These are phyloP conservation scores for Kryptopterus vitreolus DNA, from an alignment of 2,797 vertebrate species.

Conservation along the genomic window DNA sequence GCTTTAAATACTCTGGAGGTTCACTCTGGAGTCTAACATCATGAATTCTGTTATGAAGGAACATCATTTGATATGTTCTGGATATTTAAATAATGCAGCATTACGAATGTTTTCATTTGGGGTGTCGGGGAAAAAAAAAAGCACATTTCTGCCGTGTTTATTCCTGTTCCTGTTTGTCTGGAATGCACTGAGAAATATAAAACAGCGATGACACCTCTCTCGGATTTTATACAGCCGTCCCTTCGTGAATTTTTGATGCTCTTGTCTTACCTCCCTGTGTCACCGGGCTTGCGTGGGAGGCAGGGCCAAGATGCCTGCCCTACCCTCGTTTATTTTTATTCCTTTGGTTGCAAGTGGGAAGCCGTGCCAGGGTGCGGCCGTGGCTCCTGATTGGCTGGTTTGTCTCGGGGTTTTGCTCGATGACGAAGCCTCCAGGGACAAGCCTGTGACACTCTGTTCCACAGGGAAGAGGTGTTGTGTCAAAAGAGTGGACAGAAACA, in stretches of 20 bases:
- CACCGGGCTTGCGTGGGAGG: conserved; percentile 61
- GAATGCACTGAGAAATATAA: conserved; percentile 5
- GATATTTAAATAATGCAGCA: background rate
- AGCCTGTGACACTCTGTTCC: conserved; percentile 40
- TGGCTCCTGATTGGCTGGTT: conserved; percentile 66
- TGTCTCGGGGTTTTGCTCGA: conserved; percentile 55
- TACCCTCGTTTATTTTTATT: conserved; percentile 71
- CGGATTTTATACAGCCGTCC: background rate
- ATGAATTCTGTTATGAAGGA: conserved; percentile 25
- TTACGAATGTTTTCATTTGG: background rate
- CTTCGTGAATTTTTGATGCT: conserved; percentile 67
- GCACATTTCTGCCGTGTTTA: background rate
- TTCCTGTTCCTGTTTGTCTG: background rate
- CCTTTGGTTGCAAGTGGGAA: conserved; percentile 57
- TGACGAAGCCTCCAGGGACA: conserved; percentile 30
- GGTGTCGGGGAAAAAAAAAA: background rate
- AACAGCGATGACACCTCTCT: background rate
- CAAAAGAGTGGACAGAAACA: conserved; percentile 2
- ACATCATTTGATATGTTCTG: conserved; percentile 1
- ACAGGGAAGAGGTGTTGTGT: conserved; percentile 9
- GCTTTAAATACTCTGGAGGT: background rate
- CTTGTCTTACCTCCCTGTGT: conserved; percentile 44
- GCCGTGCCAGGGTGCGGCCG: conserved; percentile 54
- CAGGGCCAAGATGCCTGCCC: conserved; percentile 52
- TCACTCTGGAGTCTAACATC: background rate